Evolutionary conservation across 2,888 invertebrate species (phyloP).

Genomic region (Dolichomitus sp.): DNA sequence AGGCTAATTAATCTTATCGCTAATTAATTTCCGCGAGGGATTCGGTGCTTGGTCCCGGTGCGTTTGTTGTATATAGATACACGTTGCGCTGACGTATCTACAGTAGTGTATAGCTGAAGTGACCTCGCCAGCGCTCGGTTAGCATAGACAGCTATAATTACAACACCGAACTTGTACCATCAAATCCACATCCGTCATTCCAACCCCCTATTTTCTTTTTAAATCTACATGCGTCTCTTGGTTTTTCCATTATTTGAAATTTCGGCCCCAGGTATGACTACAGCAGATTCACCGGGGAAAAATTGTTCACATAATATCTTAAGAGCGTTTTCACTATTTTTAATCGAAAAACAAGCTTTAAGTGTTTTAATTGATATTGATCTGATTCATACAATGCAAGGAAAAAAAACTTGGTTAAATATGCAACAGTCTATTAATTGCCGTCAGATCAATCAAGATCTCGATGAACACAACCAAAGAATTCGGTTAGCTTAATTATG

Average conservation of each 20-base stretch:
- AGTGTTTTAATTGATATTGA: too few relatives aligned
- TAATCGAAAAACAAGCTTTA: too few relatives aligned
- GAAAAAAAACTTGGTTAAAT: neutral
- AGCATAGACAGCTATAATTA: constrained; percentile 10
- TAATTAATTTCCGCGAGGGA: constrained; percentile 80
- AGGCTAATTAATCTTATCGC: constrained; percentile 84
- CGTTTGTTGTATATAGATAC: constrained; percentile 3
- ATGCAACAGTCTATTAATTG: neutral
- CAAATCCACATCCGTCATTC: neutral
- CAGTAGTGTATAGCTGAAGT: neutral
- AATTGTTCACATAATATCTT: neutral
- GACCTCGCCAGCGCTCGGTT: neutral
- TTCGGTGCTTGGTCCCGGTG: constrained; percentile 60
- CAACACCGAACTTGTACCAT: neutral
- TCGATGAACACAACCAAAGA: neutral
- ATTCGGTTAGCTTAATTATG: neutral
- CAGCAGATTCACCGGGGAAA: neutral
- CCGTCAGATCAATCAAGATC: neutral
- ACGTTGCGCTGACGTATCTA: neutral
- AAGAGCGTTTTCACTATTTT: too few relatives aligned
- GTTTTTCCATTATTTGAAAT: neutral
- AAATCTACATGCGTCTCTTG: neutral
- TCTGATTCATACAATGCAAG: neutral
- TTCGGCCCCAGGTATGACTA: too few relatives aligned
- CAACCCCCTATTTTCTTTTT: neutral